Base-by-base conservation (phyloP, 2,113 vertebrate species). In the Tautogolabrus adspersus region DNA sequence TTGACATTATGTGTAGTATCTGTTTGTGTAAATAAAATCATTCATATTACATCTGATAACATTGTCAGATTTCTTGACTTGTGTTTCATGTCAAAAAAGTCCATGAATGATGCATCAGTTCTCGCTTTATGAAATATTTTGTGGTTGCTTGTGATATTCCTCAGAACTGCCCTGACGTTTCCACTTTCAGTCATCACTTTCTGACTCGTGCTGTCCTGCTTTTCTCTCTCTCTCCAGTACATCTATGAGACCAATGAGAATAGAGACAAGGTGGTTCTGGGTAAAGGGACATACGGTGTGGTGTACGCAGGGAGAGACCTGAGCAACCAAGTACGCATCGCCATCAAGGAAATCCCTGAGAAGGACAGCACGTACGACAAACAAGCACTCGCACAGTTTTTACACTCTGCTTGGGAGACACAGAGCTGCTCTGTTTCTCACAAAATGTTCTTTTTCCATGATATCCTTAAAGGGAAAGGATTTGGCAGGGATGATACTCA, bases 301-400 rank as follows among this genome's bases (percentile, higher is more conserved):
- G 97, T 98, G 85, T 98, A 97, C 0, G 96, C 96, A 0, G 97
- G 97, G 55, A 94, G 97, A 10, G 95, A 97, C 59, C 88, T 94
- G 66, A 96, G 94, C 92, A 98, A 95, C 63, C 96, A 95, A 84
- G 96, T 97, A 4, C 96, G 97, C 86, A 96, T 98, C 5, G 97
- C 97, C 72, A 97, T 98, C 93, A 98, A 98, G 90, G 97, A 98
- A 93, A 97, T 98, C 62, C 97, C 96, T 0, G 97, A 98, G 84
- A 94, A 94, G 30, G 96, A 98, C 93, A 94, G 96, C 94, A 94
- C 94, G 97, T 97, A 85, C n/a, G 89, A 37, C 66, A 62, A 65
- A 52, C 21, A 9, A 47, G 64, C 19, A 44, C 64, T 15, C 2
- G 30, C 30, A 34, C 30, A 9, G 19, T 8, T 16, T 11, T 10